A percentile compares a stretch with the other conserved stretches of the same genome.
Evolutionary conservation across 2,113 vertebrate genomes (phyloP).

Genomic region (Mungos mungo): DNA sequence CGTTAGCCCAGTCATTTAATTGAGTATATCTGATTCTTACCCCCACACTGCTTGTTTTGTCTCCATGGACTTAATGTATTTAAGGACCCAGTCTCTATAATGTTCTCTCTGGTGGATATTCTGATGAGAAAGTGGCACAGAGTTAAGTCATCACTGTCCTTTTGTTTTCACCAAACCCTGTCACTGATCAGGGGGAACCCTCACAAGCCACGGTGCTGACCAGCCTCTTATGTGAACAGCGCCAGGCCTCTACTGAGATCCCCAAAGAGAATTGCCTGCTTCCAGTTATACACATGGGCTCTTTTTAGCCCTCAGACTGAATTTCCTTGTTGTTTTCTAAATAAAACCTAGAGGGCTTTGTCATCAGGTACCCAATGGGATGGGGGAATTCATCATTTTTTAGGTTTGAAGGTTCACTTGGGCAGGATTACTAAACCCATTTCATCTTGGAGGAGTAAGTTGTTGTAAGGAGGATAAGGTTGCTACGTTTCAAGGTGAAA

Average conservation of each 20-base stretch:
- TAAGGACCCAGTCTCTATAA: background rate
- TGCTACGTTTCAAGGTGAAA: background rate
- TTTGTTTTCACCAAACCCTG: background rate
- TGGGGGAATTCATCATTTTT: background rate
- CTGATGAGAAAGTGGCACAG: background rate
- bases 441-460: background rate
- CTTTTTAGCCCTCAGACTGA: background rate
- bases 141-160: background rate
- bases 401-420: background rate
- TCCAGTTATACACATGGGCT: background rate
- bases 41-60: background rate
- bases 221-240: background rate
- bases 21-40: background rate
- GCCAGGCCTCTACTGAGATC: background rate
- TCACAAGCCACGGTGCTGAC: fast-evolving
- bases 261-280: background rate
- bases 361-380: background rate
- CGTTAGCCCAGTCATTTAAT: background rate
- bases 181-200: background rate
- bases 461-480: background rate
- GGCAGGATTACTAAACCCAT: background rate
- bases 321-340: conserved; percentile 1
- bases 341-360: conserved; percentile 14
- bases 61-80: background rate
- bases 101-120: background rate